Evolutionary conservation across 2,113 vertebrate species (phyloP), one percentile per base, ranked within the genome.

Genomic region (Potamarius usumacintae): DNA sequence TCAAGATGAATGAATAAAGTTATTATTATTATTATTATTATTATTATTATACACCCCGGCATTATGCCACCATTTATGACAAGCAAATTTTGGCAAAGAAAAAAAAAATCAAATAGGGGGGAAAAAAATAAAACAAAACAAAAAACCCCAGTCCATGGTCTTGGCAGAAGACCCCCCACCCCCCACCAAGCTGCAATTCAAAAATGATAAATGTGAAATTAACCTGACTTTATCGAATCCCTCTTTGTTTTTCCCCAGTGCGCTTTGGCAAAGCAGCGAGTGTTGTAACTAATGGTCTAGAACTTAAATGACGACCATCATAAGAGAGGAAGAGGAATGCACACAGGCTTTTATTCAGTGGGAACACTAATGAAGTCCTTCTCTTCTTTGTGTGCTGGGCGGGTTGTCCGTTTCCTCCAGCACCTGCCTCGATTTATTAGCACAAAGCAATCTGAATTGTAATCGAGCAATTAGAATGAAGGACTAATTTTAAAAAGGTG

Each of bases 381-480:
- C 88, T 77, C 79, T 67, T 76, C 82, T 85, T 88, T 86, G 83
- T 84, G 30, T 82, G 30, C 79, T 62, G 17, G 9, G 55, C n/a
- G 17, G 9, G 55, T n/a, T 42, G 85, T 78, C 85, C 25, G 50
- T 85, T 57, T 83, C 83, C 85, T 84, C 74, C 79, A 83, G 89
- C 85, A 8, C 60, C 71, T 89, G 60, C 50, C 67, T 74, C 86
- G 71, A 90, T 90, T 92, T 83, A 88, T 89, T 83, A 85, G 82
- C 82, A n/a, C 88, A 88, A 90, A 90, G 83, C 71, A 34, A 87
- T 86, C 89, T 79, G 58, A 89, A 92, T 91, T 82, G 86, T 90
- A 92, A 90, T 90, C 82, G 25, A 86, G 88, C 89, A 91, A 92
- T 91, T 92, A 92, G 84, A 82, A 89, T 76, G 63, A 86, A 58